Evolutionary conservation across 2,888 invertebrate species (phyloP).

Genomic region (Strigamia transsilvanica): DNA sequence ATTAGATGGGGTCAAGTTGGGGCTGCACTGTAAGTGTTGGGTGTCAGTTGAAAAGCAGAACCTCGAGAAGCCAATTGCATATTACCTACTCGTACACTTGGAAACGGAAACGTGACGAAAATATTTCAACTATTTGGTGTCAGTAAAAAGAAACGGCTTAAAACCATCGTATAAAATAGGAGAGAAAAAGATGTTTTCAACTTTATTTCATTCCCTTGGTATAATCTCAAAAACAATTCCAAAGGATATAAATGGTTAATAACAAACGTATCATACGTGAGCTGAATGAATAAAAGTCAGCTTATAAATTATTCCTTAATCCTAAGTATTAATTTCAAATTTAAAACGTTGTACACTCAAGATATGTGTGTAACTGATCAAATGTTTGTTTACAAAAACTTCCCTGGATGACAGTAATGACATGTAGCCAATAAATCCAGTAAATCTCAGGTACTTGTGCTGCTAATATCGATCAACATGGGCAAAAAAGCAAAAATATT

Average conservation of each 20-base stretch:
- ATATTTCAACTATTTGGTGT: not conserved
- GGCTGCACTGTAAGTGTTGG: not conserved
- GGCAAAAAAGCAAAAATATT: too few species aligned
- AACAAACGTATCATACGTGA: too few species aligned
- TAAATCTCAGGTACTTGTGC: not conserved
- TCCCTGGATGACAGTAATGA: not conserved
- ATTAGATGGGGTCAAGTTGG: conserved; percentile 6
- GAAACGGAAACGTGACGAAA: not conserved
- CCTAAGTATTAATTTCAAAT: not conserved
- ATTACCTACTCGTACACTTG: not conserved
- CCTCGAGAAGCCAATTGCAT: not conserved
- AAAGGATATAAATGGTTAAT: too few species aligned
- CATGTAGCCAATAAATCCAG: not conserved
- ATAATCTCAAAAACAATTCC: too few species aligned
- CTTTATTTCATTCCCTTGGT: too few species aligned
- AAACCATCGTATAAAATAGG: too few species aligned
- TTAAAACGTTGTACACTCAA: not conserved
- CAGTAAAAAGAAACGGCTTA: too few species aligned
- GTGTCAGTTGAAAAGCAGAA: conserved; percentile 20
- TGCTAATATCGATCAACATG: not conserved
- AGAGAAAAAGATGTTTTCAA: too few species aligned
- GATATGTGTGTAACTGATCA: not conserved
- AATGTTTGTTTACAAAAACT: not conserved
- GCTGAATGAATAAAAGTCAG: too few species aligned
- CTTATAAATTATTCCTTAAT: too few species aligned